Base-by-base conservation (phyloP, 2,797 vertebrate species). In the Acanthurus tractus region DNA sequence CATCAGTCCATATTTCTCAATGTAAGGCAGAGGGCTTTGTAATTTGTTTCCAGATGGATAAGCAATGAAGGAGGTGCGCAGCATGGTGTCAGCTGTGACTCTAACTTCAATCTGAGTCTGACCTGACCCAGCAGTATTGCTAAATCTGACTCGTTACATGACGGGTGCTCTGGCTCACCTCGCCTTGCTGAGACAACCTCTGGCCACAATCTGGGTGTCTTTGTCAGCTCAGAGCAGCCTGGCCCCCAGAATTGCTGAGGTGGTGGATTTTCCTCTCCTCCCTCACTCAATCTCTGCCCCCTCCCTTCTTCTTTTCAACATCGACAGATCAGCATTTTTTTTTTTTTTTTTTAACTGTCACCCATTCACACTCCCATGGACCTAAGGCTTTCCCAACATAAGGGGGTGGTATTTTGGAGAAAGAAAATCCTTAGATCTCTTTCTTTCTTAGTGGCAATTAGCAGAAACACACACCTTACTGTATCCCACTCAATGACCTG, bases 121-220 rank as follows among this genome's bases (percentile, higher is more conserved):
- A 92, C 89, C 91, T 93, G 92, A 94, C 93, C 93, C 89, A 90
- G 92, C 93, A 90, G 78, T 89, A 88, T 91, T 91, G 90, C 92
- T 90, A 87, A 92, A 92, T 91, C 89, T 91, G 88, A 90, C 89
- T 93, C 70, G 90, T 91, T 93, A 95, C 91, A 91, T 86, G 90
- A 90, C 59, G 81, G 77, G 77, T 72, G 78, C 86, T 82, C 77
- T 76, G 88, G 86, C 91, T 90, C 89, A 83, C 90, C 87, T 89
- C 88, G 58, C 80, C 78, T 87, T 17, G 2, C 82, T 66, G 70
- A 91, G 86, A 88, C 85, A 91, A 86, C 91, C 90, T 87, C 90
- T 87, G 90, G 89, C 84, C 76, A 84, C 90, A 87, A 90, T 93
- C 84, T 81, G 83, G 89, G 86, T 80, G 87, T 92, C 91, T 94